Evolutionary conservation across 64 coral and sea anemone species (phyloP).

Genomic region (Trachythela sp.): DNA sequence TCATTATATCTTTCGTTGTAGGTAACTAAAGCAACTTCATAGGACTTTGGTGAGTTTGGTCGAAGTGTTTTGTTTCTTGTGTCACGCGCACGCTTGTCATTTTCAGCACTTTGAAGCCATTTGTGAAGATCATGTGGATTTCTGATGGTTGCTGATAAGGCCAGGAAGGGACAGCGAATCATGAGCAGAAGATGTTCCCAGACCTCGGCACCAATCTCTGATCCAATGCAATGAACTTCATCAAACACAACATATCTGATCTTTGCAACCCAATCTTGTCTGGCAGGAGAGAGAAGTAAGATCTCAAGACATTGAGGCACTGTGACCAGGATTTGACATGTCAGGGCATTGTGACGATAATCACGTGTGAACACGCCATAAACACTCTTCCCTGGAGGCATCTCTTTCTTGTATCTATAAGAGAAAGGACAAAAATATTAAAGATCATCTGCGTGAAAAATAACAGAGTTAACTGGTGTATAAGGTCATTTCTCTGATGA

Average conservation of each 20-base stretch:
- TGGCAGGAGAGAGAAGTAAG: conserved; percentile 59
- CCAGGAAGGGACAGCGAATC: conserved; percentile 69
- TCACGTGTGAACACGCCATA: conserved; percentile 76
- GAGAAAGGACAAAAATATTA: not conserved
- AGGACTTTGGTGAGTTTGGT: conserved; percentile 39
- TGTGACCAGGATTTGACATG: conserved; percentile 63
- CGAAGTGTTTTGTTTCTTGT: not conserved
- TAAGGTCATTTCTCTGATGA: no score
- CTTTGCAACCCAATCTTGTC: conserved; percentile 66
- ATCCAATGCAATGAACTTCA: conserved; percentile 81
- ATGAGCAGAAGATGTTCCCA: conserved; percentile 77
- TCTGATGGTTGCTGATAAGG: conserved; percentile 72
- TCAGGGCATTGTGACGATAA: conserved; percentile 51
- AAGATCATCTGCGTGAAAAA: not conserved
- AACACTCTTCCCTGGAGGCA: conserved; percentile 47
- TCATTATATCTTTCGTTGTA: conserved; percentile 44
- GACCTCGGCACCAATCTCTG: conserved; percentile 70
- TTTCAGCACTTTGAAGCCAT: not conserved
- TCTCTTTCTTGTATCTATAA: not conserved
- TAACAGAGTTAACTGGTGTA: not conserved
- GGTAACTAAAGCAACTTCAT: conserved; percentile 38
- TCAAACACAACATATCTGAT: conserved; percentile 82
- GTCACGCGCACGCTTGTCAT: not conserved
- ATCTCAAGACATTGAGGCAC: conserved; percentile 77
- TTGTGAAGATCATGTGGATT: conserved; percentile 48